These are phyloP conservation scores for Neodiprion fabricii DNA, from an alignment of 1,140 invertebrate species.

Conservation along the genomic window DNA sequence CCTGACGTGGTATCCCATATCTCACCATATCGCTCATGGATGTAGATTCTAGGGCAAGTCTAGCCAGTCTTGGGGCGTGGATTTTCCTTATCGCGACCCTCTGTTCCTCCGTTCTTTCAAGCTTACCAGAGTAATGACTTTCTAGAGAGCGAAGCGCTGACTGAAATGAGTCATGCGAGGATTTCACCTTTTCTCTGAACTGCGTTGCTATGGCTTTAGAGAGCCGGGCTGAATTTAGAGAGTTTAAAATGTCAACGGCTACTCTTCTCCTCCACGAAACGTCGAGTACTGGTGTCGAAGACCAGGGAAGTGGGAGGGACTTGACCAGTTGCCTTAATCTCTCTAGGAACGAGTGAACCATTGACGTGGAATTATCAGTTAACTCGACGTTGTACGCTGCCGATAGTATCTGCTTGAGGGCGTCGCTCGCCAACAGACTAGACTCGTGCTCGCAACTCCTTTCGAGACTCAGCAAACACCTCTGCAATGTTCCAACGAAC, in stretches of 20 bases:
- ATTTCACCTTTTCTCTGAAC: conserved; percentile 70
- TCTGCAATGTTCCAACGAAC: conserved; percentile 81
- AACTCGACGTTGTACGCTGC: conserved; percentile 86
- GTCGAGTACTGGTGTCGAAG: conserved; percentile 69
- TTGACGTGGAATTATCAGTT: conserved; percentile 78
- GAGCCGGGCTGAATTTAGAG: conserved; percentile 74
- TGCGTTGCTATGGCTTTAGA: conserved; percentile 81
- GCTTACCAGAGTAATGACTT: conserved; percentile 71
- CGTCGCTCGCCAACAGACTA: conserved; percentile 74
- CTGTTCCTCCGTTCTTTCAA: conserved; percentile 85
- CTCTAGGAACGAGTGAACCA: conserved; percentile 78
- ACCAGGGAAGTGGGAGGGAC: conserved; percentile 69
- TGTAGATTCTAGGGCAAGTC: conserved; percentile 84
- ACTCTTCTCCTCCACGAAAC: conserved; percentile 77
- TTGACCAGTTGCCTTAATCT: conserved; percentile 76
- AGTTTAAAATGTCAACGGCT: conserved; percentile 76
- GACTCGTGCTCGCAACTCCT: conserved; percentile 66
- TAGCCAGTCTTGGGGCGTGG: conserved; percentile 82
- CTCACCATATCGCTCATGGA: conserved; percentile 81
- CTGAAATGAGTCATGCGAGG: conserved; percentile 75
- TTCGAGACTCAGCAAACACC: conserved; percentile 73
- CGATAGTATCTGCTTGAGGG: conserved; percentile 82
- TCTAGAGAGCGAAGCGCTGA: conserved; percentile 73
- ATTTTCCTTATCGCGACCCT: conserved; percentile 78
- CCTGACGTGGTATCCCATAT: conserved; percentile 80